Evolutionary conservation across 2,888 invertebrate genomes (phyloP), one percentile per base, ranked within the genome.

Genomic region (Stenotaenia linearis): DNA sequence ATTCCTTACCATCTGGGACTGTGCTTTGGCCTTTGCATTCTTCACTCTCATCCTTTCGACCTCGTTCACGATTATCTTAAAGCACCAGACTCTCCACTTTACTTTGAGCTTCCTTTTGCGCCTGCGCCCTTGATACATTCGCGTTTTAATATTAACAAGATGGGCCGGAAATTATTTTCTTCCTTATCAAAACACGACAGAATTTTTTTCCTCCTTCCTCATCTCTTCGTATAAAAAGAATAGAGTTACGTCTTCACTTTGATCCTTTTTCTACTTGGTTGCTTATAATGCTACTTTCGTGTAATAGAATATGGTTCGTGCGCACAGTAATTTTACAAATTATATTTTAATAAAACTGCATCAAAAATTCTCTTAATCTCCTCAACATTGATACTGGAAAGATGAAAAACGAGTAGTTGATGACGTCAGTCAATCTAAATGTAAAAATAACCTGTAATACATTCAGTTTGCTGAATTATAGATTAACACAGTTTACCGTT

Each of bases 51-150:
- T 61, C 61, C 45, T 25, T 61, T 61, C 61, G 61, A 61, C 61
- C 61, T 61, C 61, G 61, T 61, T 61, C 61, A 61, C 61, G 61
- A 61, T 61, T 61, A 61, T 61, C 61, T 61, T 61, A 61, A 61
- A 61, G 61, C 61, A 61, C 61, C 61, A 61, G 61, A 28, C 61
- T 61, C 61, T 61, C 61, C 61, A 25, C 23, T 61, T 61, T 61
- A 61, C 61, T 61, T 61, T 23, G 28, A 61, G 61, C 61, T 61
- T 61, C 28, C 61, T 61, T 61, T 61, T 61, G 61, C 61, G 28
- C 61, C 28, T 45, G 45, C 61, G 61, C 28, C 61, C 61, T 25
- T 61, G 61, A 61, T 61, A 61, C 28, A 12, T 61, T 61, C 25
- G 61, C 61, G 61, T 61, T 61, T 61, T 61, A 61, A 61, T 61